A percentile compares a stretch with the other conserved stretches of the same genome.
These are phyloP conservation scores for Cacoxenus indagator DNA, from an alignment of 2,888 invertebrate genomes.

Conservation along the genomic window DNA sequence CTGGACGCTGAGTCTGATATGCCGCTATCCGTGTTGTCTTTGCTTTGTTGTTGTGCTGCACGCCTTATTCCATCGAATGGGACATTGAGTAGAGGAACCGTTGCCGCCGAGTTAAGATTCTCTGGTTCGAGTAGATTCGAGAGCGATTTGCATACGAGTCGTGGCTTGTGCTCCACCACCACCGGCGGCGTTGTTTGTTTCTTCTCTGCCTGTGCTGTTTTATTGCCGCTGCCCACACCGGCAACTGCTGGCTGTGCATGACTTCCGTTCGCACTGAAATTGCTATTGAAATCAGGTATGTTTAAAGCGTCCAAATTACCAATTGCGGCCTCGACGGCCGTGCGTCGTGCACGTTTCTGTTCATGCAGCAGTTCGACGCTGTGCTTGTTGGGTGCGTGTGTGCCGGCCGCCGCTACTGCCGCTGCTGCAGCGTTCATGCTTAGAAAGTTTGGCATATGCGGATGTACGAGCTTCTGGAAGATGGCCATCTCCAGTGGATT, in stretches of 20 bases:
- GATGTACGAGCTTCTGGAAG: constrained; percentile 80
- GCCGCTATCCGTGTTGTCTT: not conserved
- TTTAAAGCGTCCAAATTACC: constrained; percentile 33
- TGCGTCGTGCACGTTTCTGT: constrained; percentile 47
- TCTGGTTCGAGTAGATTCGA: constrained; percentile 76
- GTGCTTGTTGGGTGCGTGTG: constrained; percentile 64
- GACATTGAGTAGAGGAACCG: constrained; percentile 48
- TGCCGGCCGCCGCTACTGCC: constrained; percentile 30
- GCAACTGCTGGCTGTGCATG: not conserved
- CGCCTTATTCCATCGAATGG: constrained; percentile 50
- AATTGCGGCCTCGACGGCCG: not conserved
- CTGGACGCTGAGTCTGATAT: not conserved
- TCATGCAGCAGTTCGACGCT: constrained; percentile 49
- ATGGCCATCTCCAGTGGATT: constrained; percentile 72
- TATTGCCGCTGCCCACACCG: not conserved
- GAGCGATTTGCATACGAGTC: constrained; percentile 76
- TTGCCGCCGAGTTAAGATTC: constrained; percentile 35
- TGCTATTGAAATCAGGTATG: constrained; percentile 63
- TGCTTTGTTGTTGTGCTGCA: constrained; percentile 36
- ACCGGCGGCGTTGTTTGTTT: constrained; percentile 46
- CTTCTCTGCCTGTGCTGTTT: not conserved
- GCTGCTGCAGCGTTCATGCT: constrained; percentile 55
- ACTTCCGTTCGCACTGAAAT: constrained; percentile 45
- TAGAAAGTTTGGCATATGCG: constrained; percentile 70
- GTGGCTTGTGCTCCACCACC: constrained; percentile 72